Base-by-base conservation (phyloP, 2,113 vertebrate genomes). In the Pachypanchax playfairii region DNA sequence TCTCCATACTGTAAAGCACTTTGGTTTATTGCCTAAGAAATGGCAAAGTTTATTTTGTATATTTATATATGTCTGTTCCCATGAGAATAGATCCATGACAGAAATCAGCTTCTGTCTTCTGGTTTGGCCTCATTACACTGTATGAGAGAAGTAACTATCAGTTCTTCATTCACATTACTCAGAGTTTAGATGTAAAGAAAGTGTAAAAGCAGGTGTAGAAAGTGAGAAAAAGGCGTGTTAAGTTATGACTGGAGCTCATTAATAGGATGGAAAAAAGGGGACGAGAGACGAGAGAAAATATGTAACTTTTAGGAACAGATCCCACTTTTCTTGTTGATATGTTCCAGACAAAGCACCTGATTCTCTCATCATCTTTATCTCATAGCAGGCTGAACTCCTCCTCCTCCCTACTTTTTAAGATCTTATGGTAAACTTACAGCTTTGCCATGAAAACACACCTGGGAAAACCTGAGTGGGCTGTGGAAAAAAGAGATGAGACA, bases 331-430 rank as follows among this genome's bases (percentile, higher is more conserved):
- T 84, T 65, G 56, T 80, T 86, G 65, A 73, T 77, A 72, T 89
- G 74, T 82, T 78, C 54, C 74, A 88, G 81, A 78, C 84, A 49
- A 66, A 81, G 54, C 84, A 90, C 86, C 87, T 90, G 90, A 90
- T 88, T 89, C 85, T 88, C 90, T 91, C 87, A 90, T 90, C 86
- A 87, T 84, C 59, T 70, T 82, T 44, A 52, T 61, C 75, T 73
- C 65, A 72, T n/a, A 64, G 54, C 1, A 76, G 74, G 51, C 73
- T 2, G 75, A 75, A 79, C 75, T 61, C 36, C 73, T 50, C 48
- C 43, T 56, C 36, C 39, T 55, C 33, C 38, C 24, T 31, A 52
- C 42, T 35, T 49, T 65, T 41, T 25, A 1, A 49, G 3, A 28
- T 70, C 60, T 46, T 42, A 44, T 53, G 46, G 38, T 6, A 41